These are phyloP conservation scores for Sarcophaga variegata DNA, from an alignment of 2,888 invertebrate species.

Conservation along the genomic window DNA sequence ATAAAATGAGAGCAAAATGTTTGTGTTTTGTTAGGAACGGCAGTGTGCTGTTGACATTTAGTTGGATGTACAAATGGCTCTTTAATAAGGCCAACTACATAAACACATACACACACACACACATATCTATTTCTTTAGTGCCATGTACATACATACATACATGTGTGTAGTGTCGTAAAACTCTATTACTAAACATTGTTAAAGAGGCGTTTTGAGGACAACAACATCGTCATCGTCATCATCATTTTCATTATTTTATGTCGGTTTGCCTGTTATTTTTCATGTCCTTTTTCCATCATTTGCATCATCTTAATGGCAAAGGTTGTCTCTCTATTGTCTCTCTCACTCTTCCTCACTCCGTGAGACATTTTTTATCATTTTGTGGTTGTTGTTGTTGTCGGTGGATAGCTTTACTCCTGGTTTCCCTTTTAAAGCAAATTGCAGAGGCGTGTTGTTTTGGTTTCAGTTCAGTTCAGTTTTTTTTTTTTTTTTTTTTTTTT, in stretches of 20 bases:
- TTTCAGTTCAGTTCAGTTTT: neutral
- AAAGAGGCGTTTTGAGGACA: neutral
- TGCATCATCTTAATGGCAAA: neutral
- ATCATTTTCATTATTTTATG: conserved; percentile 22
- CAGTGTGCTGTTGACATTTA: conserved; percentile 65
- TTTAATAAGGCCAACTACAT: conserved; percentile 54
- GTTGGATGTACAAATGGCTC: conserved; percentile 64
- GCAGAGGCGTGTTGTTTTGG: conserved; percentile 54
- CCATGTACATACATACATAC: neutral
- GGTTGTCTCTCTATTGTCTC: conserved; percentile 12
- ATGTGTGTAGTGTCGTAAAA: no score
- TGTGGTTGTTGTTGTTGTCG: conserved; percentile 26
- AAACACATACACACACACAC: neutral
- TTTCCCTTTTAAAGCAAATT: conserved; percentile 37
- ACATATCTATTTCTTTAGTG: neutral
- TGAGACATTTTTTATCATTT: neutral
- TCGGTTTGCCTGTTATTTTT: neutral
- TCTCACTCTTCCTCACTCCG: neutral
- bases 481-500: no score
- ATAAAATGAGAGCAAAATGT: no score
- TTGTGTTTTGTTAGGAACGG: no score
- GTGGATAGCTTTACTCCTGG: conserved; percentile 11
- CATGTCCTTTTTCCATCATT: neutral
- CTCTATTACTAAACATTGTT: conserved; percentile 1
- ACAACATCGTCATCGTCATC: conserved; percentile 24